These are phyloP conservation scores for Catharus minimus DNA, from an alignment of 2,113 vertebrate species.

Conservation along the genomic window DNA sequence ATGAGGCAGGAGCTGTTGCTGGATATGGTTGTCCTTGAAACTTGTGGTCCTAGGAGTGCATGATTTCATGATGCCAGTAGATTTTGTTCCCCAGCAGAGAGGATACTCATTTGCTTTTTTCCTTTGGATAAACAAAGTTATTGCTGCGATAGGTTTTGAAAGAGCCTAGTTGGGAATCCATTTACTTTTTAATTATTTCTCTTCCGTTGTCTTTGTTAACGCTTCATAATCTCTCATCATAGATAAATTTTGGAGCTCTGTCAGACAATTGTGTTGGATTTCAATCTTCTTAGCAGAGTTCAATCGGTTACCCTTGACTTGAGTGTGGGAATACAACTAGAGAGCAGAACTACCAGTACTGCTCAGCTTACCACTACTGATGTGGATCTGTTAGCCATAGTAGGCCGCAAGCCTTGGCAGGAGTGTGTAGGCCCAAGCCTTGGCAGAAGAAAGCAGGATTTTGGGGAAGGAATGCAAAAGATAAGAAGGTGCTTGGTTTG, in stretches of 20 bases:
- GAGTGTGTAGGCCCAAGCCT: no score
- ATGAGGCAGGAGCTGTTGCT: not conserved
- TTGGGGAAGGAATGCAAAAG: no score
- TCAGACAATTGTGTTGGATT: not conserved
- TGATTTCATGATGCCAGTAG: not conserved
- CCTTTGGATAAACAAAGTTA: not conserved
- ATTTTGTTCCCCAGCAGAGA: not conserved
- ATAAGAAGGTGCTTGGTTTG: no score
- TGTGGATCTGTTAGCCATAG: no score
- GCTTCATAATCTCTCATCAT: not conserved
- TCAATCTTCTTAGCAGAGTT: not conserved
- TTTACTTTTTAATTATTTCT: constrained; percentile 17
- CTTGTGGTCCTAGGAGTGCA: not conserved
- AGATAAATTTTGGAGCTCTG: not conserved
- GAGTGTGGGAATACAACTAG: not conserved
- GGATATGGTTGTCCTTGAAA: not conserved
- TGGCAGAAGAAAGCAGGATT: no score
- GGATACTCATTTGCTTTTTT: constrained; percentile 4
- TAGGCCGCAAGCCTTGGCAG: no score
- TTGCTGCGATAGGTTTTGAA: constrained; percentile 3
- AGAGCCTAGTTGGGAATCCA: not conserved
- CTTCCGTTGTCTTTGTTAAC: not conserved
- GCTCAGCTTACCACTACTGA: no score
- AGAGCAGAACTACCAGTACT: no score
- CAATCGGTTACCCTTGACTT: not conserved